A percentile compares a stretch with the other conserved stretches of the same genome.
Evolutionary conservation across 2,888 invertebrate species (phyloP).

Genomic region (Platycnemis pennipes): DNA sequence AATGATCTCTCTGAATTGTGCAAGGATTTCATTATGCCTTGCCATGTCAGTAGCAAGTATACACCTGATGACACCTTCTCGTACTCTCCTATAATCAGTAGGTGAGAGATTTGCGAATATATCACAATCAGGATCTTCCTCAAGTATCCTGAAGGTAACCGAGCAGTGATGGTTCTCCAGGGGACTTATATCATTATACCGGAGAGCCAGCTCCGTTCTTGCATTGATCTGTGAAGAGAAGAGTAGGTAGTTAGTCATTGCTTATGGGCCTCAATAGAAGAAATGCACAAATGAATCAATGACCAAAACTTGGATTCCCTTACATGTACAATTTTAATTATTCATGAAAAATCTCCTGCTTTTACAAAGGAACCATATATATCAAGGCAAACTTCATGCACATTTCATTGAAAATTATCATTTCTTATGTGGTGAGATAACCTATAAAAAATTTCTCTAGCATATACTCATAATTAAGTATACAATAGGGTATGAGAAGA

Average conservation of each 20-base stretch:
- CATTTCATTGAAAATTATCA: too few relatives aligned
- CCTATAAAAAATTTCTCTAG: too few relatives aligned
- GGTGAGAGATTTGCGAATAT: slow-evolving; percentile 85
- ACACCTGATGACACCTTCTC: slow-evolving; percentile 90
- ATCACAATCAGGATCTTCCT: slow-evolving; percentile 87
- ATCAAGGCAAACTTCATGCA: too few relatives aligned
- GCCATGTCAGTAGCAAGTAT: slow-evolving; percentile 91
- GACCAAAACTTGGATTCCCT: too few relatives aligned
- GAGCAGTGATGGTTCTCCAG: slow-evolving; percentile 93
- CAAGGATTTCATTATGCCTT: slow-evolving; percentile 88
- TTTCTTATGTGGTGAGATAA: too few relatives aligned
- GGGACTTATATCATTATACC: slow-evolving; percentile 93
- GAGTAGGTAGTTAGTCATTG: background rate
- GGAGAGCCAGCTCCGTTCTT: slow-evolving; percentile 89
- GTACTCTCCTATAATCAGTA: slow-evolving; percentile 81
- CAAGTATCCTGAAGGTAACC: slow-evolving; percentile 89
- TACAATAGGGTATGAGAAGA: too few relatives aligned
- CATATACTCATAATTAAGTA: too few relatives aligned
- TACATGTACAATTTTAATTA: background rate
- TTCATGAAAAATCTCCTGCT: background rate
- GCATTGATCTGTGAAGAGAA: slow-evolving; percentile 85
- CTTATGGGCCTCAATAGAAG: too few relatives aligned
- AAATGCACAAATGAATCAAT: too few relatives aligned
- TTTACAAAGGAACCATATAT: too few relatives aligned
- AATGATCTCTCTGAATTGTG: slow-evolving; percentile 85